Evolutionary conservation across 2,888 invertebrate genomes (phyloP).

Genomic region (Glyphotaelius pellucidus): DNA sequence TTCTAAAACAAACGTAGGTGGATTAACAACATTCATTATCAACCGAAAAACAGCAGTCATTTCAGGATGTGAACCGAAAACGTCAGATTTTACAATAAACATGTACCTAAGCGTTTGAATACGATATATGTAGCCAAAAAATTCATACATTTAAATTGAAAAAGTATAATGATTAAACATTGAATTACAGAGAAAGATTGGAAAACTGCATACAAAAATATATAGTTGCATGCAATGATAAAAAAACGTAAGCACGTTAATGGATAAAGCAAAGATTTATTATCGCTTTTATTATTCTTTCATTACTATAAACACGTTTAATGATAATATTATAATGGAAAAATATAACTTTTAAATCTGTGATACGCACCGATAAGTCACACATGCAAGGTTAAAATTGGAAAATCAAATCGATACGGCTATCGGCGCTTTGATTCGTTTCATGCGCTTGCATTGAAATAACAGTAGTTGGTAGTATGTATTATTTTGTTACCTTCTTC

Average conservation of each 20-base stretch:
- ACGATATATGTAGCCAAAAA: background rate
- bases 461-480: background rate
- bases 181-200: background rate
- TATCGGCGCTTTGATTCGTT: background rate
- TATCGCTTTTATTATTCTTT: background rate
- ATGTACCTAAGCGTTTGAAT: background rate
- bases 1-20: background rate
- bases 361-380: background rate
- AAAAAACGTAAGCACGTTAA: background rate
- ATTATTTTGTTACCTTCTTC: constrained; percentile 36
- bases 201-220: background rate
- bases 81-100: background rate
- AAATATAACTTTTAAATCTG: background rate
- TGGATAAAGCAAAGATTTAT: background rate
- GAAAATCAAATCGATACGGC: constrained; percentile 9
- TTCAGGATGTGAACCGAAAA: background rate
- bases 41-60: background rate
- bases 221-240: background rate
- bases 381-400: background rate
- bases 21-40: background rate
- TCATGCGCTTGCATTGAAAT: background rate
- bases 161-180: background rate
- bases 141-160: background rate
- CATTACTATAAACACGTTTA: background rate
- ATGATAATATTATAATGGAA: background rate